Evolutionary conservation across 2,113 vertebrate genomes (phyloP), one percentile per base, ranked within the genome.

Genomic region (Stictonetta naevosa): DNA sequence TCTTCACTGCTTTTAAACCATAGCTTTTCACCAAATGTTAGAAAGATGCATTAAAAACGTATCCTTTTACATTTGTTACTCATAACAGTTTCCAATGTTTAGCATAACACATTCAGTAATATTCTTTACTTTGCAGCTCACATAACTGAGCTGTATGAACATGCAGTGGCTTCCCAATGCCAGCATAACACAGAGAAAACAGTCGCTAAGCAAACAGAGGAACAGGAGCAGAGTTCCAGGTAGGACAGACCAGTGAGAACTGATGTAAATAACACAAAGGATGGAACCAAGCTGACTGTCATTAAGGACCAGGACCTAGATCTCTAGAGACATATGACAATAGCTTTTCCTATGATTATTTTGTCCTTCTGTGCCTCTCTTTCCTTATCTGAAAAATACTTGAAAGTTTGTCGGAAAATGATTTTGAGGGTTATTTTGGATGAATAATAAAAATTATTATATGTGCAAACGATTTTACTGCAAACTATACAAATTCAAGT

Each of bases 71-170:
- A 13, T 5, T 63, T 89, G 42, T 62, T 42, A 36, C 62, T 50
- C 2, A 0, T 50, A 28, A 73, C 33, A 33, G 13, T 40, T 60
- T 40, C 10, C 46, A n/a, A 2, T 55, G 31, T 17, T 11, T 14
- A 69, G 42, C n/a, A 86, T 62, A 52, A 40, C 46, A 17, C 2
- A 7, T 50, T 50, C 50, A 63, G 1, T 48, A 34, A 62, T n/a
- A 4, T 38, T 46, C 76, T 86, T 88, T 46, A 38, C 88, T 83
- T 97, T 97, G 71, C 98, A 98, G 98, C 74, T 80, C 93, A 63
- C 13, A 28, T 98, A 50, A 58, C 68, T 0, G 87, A 96, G 56
- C 75, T 98, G 26, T 98, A 98, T 46, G 96, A 96, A 34, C 81
- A 95, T 17, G 97, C 97, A 44, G 48, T 98, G 66, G 16, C 82